A percentile compares a stretch with the other conserved stretches of the same genome.
These are phyloP conservation scores for Trichacis sp. DNA, from an alignment of 2,888 invertebrate genomes.

Conservation along the genomic window DNA sequence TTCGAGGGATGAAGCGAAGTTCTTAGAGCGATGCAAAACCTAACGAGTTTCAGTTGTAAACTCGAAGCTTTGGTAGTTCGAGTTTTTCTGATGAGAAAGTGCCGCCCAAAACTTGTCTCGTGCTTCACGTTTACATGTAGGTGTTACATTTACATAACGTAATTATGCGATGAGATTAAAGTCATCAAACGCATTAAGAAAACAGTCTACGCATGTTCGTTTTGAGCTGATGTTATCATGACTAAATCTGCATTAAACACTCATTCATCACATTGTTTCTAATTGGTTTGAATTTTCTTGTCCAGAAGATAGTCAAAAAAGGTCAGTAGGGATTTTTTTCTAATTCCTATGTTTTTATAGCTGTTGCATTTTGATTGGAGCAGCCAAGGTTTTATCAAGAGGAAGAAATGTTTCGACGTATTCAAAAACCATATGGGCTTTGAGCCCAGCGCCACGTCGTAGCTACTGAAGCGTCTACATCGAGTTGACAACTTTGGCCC, in stretches of 20 bases:
- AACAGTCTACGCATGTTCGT: too few species aligned
- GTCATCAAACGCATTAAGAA: too few species aligned
- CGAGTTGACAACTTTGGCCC: conserved; percentile 27
- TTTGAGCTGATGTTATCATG: too few species aligned
- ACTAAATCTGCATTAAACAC: too few species aligned
- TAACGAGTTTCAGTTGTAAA: neutral
- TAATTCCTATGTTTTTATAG: neutral
- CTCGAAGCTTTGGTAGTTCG: neutral
- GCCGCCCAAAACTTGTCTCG: neutral
- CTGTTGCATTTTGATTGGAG: conserved; percentile 2
- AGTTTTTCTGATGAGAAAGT: conserved; percentile 1
- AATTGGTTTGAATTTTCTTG: conserved; percentile 17
- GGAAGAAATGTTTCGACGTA: conserved; percentile 13
- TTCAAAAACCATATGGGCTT: conserved; percentile 12
- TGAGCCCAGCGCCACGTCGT: conserved; percentile 25
- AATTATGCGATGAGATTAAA: too few species aligned
- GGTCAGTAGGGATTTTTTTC: conserved; percentile 1
- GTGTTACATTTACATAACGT: neutral
- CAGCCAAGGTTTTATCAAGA: too few species aligned
- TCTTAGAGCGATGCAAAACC: neutral
- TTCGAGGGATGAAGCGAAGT: conserved; percentile 2
- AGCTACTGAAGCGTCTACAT: conserved; percentile 28
- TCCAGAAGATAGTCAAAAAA: too few species aligned
- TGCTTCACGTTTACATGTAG: neutral
- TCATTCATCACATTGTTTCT: too few species aligned